These are phyloP conservation scores for Elachura formosa DNA, from an alignment of 2,113 vertebrate genomes.

Conservation along the genomic window DNA sequence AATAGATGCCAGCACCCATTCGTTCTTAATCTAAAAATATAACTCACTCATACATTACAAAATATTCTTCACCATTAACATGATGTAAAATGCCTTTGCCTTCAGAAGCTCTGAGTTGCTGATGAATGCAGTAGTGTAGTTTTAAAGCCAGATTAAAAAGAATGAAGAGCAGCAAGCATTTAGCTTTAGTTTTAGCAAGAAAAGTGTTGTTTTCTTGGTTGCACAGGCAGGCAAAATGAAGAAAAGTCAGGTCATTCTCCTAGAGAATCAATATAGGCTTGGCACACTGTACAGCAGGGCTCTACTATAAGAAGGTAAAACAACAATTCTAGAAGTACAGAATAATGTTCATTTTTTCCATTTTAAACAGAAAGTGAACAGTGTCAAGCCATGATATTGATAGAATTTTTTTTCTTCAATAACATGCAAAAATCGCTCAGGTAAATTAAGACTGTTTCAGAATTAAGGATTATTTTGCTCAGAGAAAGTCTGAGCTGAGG, in stretches of 20 bases:
- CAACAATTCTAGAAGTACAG: neutral
- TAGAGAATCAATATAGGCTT: neutral
- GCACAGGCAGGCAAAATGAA: neutral
- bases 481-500: neutral
- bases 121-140: neutral
- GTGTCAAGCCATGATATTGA: neutral
- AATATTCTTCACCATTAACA: neutral
- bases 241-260: neutral
- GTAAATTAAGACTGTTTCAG: neutral
- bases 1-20: neutral
- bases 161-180: neutral
- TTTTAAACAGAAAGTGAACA: neutral
- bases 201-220: neutral
- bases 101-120: neutral
- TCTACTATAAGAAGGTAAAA: neutral
- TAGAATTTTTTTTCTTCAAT: neutral
- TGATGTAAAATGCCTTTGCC: neutral
- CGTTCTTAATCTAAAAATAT: slow-evolving; percentile 6
- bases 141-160: neutral
- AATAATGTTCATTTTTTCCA: neutral
- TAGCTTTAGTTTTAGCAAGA: neutral
- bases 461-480: neutral
- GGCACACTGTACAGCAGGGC: neutral
- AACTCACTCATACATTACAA: neutral
- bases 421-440: neutral